Conservation (phyloP, 2,888 invertebrate genomes). For the Platycheirus rosarum region DNA sequence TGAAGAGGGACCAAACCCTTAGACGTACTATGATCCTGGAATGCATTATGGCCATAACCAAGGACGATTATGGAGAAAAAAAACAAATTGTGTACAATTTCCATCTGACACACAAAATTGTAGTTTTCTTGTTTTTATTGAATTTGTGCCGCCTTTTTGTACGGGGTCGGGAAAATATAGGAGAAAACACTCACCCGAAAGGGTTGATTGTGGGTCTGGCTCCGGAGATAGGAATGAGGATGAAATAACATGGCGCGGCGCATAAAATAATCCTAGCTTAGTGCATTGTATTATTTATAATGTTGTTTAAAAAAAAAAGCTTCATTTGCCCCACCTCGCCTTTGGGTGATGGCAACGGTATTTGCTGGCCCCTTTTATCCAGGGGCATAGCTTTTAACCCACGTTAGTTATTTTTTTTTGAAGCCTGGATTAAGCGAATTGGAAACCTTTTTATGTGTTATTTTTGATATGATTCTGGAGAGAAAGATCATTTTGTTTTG, state of each 20-base stretch:
- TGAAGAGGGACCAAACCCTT: not conserved
- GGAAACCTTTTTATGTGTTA: constrained; percentile 62
- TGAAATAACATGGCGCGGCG: constrained; percentile 48
- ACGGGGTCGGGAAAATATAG: not conserved
- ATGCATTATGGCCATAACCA: not conserved
- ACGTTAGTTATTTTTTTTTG: constrained; percentile 23
- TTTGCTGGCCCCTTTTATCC: constrained; percentile 6
- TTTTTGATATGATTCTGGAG: too few relatives aligned
- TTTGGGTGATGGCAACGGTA: not conserved
- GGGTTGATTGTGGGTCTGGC: constrained; percentile 13
- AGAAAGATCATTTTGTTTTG: too few relatives aligned
- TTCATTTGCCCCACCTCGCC: constrained; percentile 55
- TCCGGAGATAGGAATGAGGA: not conserved
- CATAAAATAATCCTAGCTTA: constrained; percentile 66
- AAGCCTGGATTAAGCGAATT: constrained; percentile 65
- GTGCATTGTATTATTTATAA: constrained; percentile 70
- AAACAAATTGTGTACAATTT: constrained; percentile 1
- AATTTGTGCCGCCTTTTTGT: constrained; percentile 5
- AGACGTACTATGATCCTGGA: constrained; percentile 29
- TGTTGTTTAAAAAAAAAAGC: constrained; percentile 62
- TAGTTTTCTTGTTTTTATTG: constrained; percentile 30
- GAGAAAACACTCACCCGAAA: constrained; percentile 28
- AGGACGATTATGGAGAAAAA: not conserved
- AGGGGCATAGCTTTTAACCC: constrained; percentile 19
- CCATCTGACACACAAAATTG: constrained; percentile 37